A percentile compares a stretch with the other conserved stretches of the same genome.
phyloP scores from a whole-genome alignment of 2,888 invertebrate species.

The Rhamphomyia laevipes region DNA sequence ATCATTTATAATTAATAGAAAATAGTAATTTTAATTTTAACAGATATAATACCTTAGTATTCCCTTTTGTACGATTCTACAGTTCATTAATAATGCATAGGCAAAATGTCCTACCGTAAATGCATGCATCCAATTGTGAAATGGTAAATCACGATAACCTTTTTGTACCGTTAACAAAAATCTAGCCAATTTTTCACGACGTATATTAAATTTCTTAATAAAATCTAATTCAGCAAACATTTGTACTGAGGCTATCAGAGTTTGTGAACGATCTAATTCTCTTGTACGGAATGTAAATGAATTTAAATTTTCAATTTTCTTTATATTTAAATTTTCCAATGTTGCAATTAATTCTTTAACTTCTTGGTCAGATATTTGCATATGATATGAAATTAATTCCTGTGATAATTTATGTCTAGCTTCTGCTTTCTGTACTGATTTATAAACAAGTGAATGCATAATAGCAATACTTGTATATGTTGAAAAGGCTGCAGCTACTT shows the following conservation, averaged over 20 bases:
- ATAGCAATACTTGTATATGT: constrained; percentile 59
- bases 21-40: not conserved
- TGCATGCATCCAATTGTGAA: constrained; percentile 81
- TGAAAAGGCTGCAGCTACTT: constrained; percentile 17
- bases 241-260: constrained; percentile 36
- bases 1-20: not conserved
- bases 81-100: constrained; percentile 56
- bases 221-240: constrained; percentile 61
- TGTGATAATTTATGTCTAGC: constrained; percentile 63
- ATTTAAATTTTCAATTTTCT: constrained; percentile 28
- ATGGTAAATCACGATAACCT: constrained; percentile 68
- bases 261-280: constrained; percentile 43
- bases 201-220: constrained; percentile 48
- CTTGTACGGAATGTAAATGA: constrained; percentile 47
- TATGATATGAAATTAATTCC: constrained; percentile 72
- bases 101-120: constrained; percentile 76
- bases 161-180: constrained; percentile 67
- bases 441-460: constrained; percentile 60
- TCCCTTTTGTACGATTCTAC: constrained; percentile 46
- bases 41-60: constrained; percentile 46
- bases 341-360: constrained; percentile 7
- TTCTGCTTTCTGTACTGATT: constrained; percentile 65
- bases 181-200: constrained; percentile 48
- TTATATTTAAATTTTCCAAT: not conserved
- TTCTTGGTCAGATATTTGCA: constrained; percentile 40